phyloP scores from a whole-genome alignment of 2,888 invertebrate species.

The Scrobipalpa costella region DNA sequence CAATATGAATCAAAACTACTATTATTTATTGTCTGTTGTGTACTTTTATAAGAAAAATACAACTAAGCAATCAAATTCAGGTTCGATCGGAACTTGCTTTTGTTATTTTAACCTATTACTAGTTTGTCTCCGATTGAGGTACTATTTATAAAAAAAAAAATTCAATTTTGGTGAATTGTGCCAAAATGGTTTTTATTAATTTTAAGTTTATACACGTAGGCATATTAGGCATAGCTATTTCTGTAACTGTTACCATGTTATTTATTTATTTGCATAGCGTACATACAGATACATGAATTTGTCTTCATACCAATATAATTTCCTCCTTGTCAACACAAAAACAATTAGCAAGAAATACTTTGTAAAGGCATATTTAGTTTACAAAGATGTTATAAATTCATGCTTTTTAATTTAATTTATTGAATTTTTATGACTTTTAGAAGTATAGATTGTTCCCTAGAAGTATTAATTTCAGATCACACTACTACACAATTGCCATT shows the following conservation, averaged over 20 bases:
- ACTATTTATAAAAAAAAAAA: slow-evolving; percentile 9
- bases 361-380: background rate
- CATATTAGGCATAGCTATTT: background rate
- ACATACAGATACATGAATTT: no score
- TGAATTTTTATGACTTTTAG: slow-evolving; percentile 16
- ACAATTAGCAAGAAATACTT: background rate
- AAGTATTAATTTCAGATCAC: slow-evolving; percentile 17
- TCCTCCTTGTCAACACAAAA: no score
- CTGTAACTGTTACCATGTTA: background rate
- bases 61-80: no score
- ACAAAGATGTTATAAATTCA: background rate
- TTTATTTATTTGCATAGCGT: background rate
- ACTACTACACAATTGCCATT: slow-evolving; percentile 58
- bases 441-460: slow-evolving; percentile 16
- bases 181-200: slow-evolving; percentile 52
- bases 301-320: no score
- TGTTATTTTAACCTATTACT: no score
- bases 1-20: background rate
- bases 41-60: background rate
- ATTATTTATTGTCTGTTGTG: background rate
- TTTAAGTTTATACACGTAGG: background rate
- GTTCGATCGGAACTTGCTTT: no score
- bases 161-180: slow-evolving; percentile 58
- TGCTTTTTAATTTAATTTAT: slow-evolving; percentile 21
- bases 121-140: background rate